phyloP scores from a whole-genome alignment of 2,888 invertebrate species.

The Nyleta sp. region DNA sequence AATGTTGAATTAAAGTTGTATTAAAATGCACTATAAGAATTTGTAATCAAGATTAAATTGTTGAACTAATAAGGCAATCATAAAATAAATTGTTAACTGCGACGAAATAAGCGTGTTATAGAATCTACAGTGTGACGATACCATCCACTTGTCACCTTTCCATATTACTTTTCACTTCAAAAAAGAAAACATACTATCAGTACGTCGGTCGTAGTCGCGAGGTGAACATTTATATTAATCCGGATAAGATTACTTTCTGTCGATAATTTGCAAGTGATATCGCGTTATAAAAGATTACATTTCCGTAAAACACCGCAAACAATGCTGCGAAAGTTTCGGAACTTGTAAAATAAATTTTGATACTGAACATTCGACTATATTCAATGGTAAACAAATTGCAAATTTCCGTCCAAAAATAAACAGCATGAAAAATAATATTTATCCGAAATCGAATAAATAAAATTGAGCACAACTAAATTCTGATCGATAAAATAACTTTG shows the following conservation, averaged over 20 bases:
- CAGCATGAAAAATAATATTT: too few relatives aligned
- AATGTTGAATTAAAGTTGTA: too few relatives aligned
- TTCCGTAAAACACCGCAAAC: neutral
- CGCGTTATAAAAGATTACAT: neutral
- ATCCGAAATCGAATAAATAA: too few relatives aligned
- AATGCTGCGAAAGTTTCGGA: too few relatives aligned
- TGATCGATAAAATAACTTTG: constrained; percentile 7
- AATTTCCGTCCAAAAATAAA: too few relatives aligned
- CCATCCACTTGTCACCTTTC: constrained; percentile 46
- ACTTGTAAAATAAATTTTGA: too few relatives aligned
- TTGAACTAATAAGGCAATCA: too few relatives aligned
- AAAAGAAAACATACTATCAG: constrained; percentile 16
- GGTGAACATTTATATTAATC: constrained; percentile 42
- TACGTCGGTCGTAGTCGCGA: neutral
- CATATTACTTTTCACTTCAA: constrained; percentile 18
- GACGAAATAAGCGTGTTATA: constrained; percentile 45
- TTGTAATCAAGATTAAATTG: too few relatives aligned
- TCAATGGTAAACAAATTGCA: too few relatives aligned
- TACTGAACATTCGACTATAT: too few relatives aligned
- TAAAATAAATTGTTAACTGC: constrained; percentile 59
- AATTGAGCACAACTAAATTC: too few relatives aligned
- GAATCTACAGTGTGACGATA: constrained; percentile 46
- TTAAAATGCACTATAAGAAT: too few relatives aligned
- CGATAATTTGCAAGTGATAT: constrained; percentile 19
- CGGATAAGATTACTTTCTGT: constrained; percentile 27